Evolutionary conservation across 1,140 invertebrate species (phyloP), one percentile per base, ranked within the genome.

Genomic region (Meteorus sp.): DNA sequence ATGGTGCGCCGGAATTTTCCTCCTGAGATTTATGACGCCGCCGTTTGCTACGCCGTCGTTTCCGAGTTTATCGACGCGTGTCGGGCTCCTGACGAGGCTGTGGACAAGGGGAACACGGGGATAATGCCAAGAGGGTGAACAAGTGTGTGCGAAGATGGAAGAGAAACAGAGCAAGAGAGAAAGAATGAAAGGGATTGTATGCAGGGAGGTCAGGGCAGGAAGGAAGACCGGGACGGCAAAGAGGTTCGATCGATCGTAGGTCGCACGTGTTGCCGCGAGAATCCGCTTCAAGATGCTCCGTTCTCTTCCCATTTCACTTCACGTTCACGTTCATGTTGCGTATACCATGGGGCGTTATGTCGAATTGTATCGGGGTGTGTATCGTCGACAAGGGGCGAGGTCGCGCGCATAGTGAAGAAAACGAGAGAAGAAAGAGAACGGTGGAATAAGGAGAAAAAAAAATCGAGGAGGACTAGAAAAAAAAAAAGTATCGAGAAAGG

Each of bases 41-140:
- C 45, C 33, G 35, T 58, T 58, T 58, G 45, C 56, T 33, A 43
- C 45, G 35, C 31, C 22, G 56, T 51, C 56, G 45, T 58, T 58
- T 58, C 33, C 35, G 56, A 58, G 47, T 51, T 58, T 58, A 58
- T 51, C 45, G 56, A 58, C 56, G 56, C 56, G 56, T 58, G 56
- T 47, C 54, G 43, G 17, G 35, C 13, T 51, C 15, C 33, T 52
- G 50, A 52, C 50, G 51, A 15, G 35, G 22, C 19, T 8, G 3
- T 11, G 29, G 22, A 19, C 52, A 41, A 33, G 23, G 27, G 17
- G 23, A 25, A 41, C 2, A 27, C n/a, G 25, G 25, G 35, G 31
- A n/a, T 37, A 44, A 5, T 27, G n/a, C 20, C n/a, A 37, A 52
- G 43, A 20, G 9, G 23, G 13, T 3, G 15, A 19, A 41, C 17